Percentiles rank a stretch among this genome's conserved stretches.
phyloP scores from a whole-genome alignment of 1,140 invertebrate species.

The Brachionus manjavacas region DNA sequence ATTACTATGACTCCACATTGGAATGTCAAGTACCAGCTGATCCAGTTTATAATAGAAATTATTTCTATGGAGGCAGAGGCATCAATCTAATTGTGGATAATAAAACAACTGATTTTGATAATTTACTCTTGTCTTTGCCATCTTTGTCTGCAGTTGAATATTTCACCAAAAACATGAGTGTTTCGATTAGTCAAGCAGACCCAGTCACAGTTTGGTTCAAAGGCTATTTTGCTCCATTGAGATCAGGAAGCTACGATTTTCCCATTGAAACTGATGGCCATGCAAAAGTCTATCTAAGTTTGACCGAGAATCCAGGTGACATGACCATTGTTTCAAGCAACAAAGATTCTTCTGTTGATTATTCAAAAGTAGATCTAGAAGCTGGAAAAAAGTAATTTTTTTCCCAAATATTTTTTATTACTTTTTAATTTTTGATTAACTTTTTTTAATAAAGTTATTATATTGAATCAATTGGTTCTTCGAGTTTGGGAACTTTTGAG shows the following conservation, averaged over 20 bases:
- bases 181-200: neutral
- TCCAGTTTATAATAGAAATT: neutral
- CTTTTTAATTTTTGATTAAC: neutral
- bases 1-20: neutral
- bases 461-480: conserved; percentile 17
- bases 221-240: conserved; percentile 19
- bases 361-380: neutral
- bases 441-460: neutral
- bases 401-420: neutral
- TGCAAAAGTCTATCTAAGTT: neutral
- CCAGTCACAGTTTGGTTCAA: conserved; percentile 15
- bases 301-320: neutral
- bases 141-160: neutral
- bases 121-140: neutral
- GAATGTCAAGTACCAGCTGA: neutral
- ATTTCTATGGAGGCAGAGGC: conserved; percentile 30
- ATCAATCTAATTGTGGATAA: neutral
- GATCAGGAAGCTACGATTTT: conserved; percentile 15
- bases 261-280: conserved; percentile 4
- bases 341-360: neutral
- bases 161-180: neutral
- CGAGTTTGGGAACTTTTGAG: neutral
- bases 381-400: neutral
- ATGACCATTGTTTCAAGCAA: neutral
- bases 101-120: neutral